phyloP scores from a whole-genome alignment of 2,113 vertebrate genomes.

The Anoplopoma fimbria region DNA sequence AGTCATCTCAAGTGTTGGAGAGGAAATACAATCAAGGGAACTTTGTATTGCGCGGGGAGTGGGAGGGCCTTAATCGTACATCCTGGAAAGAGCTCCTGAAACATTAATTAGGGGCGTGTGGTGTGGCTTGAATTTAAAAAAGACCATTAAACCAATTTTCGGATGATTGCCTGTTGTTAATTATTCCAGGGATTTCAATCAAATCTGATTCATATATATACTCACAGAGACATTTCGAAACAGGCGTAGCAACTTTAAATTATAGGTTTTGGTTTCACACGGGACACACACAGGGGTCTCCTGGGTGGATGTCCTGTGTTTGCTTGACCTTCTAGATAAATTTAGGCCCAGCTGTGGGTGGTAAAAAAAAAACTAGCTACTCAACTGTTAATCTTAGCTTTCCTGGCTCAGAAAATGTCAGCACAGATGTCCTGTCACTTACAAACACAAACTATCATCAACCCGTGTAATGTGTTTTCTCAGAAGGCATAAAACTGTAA shows the following conservation, averaged over 20 bases:
- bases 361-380: neutral
- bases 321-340: neutral
- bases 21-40: conserved; percentile 10
- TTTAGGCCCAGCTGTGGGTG: neutral
- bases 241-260: neutral
- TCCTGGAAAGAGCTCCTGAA: neutral
- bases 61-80: conserved; percentile 1
- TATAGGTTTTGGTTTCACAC: neutral
- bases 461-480: neutral
- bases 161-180: too few relatives aligned
- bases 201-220: neutral
- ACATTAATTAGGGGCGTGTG: neutral
- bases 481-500: neutral
- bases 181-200: too few relatives aligned
- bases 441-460: neutral
- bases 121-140: conserved; percentile 13
- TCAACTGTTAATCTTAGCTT: neutral
- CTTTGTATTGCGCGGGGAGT: neutral
- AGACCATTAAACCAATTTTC: neutral
- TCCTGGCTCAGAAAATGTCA: neutral
- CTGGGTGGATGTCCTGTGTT: neutral
- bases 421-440: neutral
- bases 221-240: too few relatives aligned
- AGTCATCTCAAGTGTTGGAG: conserved; percentile 3
- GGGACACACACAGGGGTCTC: neutral